These are phyloP conservation scores for Drosophila bifasciata DNA, from an alignment of 1,140 invertebrate genomes.

Conservation along the genomic window DNA sequence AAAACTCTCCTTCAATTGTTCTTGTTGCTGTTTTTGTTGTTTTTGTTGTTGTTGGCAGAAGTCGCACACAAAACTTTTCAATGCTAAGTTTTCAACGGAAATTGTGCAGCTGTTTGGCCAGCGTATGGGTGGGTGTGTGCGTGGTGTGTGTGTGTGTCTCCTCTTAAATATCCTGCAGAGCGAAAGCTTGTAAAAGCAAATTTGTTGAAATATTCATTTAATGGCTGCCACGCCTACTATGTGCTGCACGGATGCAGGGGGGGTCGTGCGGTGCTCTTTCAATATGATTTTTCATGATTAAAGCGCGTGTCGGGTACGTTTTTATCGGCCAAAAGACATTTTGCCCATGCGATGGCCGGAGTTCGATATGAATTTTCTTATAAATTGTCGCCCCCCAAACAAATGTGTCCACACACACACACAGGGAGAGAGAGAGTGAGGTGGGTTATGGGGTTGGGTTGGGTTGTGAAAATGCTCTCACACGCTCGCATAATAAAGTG, in stretches of 20 bases:
- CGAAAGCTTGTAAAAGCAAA: conserved; percentile 53
- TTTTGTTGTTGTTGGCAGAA: conserved; percentile 62
- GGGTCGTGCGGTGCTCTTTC: conserved; percentile 24
- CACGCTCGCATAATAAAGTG: conserved; percentile 81
- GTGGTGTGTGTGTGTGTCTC: conserved; percentile 19
- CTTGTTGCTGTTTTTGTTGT: conserved; percentile 7
- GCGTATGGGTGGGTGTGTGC: conserved; percentile 34
- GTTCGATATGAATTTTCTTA: conserved; percentile 76
- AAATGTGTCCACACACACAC: conserved; percentile 63
- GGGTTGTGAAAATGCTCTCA: conserved; percentile 15
- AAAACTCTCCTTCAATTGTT: not conserved
- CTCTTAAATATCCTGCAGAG: conserved; percentile 47
- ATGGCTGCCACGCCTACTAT: conserved; percentile 48
- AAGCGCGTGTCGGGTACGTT: conserved; percentile 66
- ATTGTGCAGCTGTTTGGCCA: conserved; percentile 76
- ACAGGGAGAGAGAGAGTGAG: conserved; percentile 12
- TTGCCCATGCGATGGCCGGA: conserved; percentile 15
- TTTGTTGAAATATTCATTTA: conserved; percentile 79
- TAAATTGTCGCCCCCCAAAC: conserved; percentile 76
- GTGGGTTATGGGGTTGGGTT: too few species aligned
- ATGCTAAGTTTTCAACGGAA: conserved; percentile 72
- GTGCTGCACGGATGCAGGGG: conserved; percentile 21
- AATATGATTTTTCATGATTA: conserved; percentile 81
- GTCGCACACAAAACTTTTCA: conserved; percentile 75
- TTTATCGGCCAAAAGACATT: conserved; percentile 73